Evolutionary conservation across 2,888 invertebrate genomes (phyloP), one percentile per base, ranked within the genome.

Genomic region (Steinernema hermaphroditum): DNA sequence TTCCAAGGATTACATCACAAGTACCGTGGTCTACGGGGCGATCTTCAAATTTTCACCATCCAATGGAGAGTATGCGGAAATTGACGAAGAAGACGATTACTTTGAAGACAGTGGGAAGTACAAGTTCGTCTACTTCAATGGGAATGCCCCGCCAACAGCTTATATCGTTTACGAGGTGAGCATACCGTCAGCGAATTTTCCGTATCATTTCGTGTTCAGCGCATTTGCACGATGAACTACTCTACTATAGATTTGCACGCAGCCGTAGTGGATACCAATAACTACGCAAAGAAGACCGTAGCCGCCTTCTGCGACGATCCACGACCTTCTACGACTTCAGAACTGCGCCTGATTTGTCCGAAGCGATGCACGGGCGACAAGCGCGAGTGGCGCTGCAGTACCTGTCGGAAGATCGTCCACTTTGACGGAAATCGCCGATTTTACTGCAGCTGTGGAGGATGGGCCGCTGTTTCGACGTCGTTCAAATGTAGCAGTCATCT

Each of bases 401-500:
- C 12, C 2, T 54, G 54, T 22, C 54, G 54, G n/a, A 54, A 54
- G 19, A 27, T 54, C 6, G 54, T 54, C 54, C 27, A 27, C 27
- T 54, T 27, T 27, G 54, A 54, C 54, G 54, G 27, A 22, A 6
- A 24, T 27, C 14, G 19, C 9, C 54, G 54, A 2, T 24, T 54
- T 27, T 54, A 54, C 27, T 54, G 54, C 27, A 4, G 6, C 19
- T 54, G 54, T 22, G 54, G 54, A 54, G 54, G 54, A 12, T 54
- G 54, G 54, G 27, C 2, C 54, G 54, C 54, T 27, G 27, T 27
- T 6, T 54, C 54, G 22, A 54, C 54, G 9, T 54, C 54, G 2
- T 54, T 54, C 54, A 54, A 27, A 16, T 54, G 54, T 16, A 54
- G 54, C 54, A 54, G 27, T 27, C 54, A 54, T 22, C 54, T 54